These are phyloP conservation scores for Ptiloglossa arizonensis DNA, from an alignment of 1,140 invertebrate genomes.

Conservation along the genomic window DNA sequence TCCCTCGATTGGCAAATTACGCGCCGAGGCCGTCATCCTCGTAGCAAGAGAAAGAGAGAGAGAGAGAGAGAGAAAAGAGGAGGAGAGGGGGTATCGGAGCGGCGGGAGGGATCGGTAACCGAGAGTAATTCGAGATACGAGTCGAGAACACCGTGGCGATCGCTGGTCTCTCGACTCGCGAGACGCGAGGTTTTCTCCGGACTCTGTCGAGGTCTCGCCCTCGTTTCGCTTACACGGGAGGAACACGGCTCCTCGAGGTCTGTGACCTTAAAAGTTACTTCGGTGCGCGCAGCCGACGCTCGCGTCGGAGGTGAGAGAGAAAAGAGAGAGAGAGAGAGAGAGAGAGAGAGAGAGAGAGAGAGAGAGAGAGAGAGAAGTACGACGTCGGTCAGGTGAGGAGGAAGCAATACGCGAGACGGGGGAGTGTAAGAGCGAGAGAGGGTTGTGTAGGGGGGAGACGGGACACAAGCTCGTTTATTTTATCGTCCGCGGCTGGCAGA, in stretches of 20 bases:
- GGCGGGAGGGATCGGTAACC: constrained; percentile 31
- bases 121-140: constrained; percentile 39
- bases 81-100: neutral
- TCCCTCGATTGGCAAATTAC: constrained; percentile 3
- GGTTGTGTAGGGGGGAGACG: neutral
- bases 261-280: constrained; percentile 66
- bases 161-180: neutral
- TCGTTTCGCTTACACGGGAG: constrained; percentile 54
- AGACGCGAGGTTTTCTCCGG: constrained; percentile 43
- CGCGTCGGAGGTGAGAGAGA: constrained; percentile 1
- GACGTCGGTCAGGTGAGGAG: constrained; percentile 30
- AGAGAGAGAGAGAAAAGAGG: too few relatives aligned
- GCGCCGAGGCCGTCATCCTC: neutral
- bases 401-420: constrained; percentile 10
- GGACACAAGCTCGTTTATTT: constrained; percentile 71
- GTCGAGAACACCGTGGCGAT: constrained; percentile 21
- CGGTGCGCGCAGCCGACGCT: constrained; percentile 48
- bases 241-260: constrained; percentile 45
- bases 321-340: constrained; percentile 23
- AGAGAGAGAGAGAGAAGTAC: constrained; percentile 6
- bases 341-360: constrained; percentile 15
- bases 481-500: constrained; percentile 51
- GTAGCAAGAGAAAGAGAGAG: too few relatives aligned
- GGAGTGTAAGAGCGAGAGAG: neutral
- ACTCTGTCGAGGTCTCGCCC: constrained; percentile 59